Percentiles rank a stretch among this genome's conserved stretches.
phyloP scores from a whole-genome alignment of 2,888 invertebrate species.

The Ormyrus rosae region DNA sequence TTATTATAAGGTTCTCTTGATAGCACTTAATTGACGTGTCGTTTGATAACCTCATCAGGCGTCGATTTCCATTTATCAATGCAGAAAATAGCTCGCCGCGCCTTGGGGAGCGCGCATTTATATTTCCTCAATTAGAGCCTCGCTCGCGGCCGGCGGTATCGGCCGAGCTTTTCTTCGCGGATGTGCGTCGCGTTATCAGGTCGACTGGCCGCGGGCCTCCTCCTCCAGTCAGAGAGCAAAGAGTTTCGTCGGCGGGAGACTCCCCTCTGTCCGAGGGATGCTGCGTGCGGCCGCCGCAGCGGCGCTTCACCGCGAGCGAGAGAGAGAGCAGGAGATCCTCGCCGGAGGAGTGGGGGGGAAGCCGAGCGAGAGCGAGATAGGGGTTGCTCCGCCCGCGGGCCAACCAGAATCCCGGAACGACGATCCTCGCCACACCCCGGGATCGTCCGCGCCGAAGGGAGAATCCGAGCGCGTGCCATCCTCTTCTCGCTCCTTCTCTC shows the following conservation, averaged over 20 bases:
- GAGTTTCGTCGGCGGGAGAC: not conserved
- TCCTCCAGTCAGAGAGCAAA: not conserved
- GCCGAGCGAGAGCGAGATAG: constrained; percentile 67
- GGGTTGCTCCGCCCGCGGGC: constrained; percentile 75
- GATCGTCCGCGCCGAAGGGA: constrained; percentile 64
- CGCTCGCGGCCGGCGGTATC: not conserved
- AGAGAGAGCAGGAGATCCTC: constrained; percentile 40
- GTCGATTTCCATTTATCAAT: constrained; percentile 1
- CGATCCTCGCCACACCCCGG: constrained; percentile 73
- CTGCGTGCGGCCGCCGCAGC: constrained; percentile 52
- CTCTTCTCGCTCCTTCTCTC: constrained; percentile 57
- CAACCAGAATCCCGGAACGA: constrained; percentile 73
- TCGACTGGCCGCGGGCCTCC: not conserved
- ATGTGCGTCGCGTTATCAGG: constrained; percentile 35
- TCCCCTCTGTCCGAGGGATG: constrained; percentile 49
- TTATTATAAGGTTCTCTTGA: no score
- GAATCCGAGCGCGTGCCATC: constrained; percentile 14
- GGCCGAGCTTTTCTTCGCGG: not conserved
- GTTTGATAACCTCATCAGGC: not conserved
- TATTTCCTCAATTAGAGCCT: no score
- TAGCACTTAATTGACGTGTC: no score
- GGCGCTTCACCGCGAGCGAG: constrained; percentile 46
- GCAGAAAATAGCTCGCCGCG: no score
- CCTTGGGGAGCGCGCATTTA: no score
- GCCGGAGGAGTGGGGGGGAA: constrained; percentile 39